Conservation (phyloP, 2,888 invertebrate genomes). For the Atethmia centrago region DNA sequence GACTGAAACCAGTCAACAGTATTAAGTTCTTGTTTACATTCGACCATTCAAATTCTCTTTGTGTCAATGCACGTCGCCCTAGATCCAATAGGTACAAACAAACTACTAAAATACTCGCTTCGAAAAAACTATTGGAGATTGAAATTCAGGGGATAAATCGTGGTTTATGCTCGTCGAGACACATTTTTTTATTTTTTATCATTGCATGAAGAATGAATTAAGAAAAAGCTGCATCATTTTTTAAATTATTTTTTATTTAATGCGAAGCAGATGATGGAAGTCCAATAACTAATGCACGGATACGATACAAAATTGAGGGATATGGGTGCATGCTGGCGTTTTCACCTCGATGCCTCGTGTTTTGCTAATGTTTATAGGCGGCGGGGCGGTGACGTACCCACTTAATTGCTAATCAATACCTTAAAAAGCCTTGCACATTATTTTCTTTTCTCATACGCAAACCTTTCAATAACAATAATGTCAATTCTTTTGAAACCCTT, state of each 20-base stretch:
- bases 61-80: conserved; percentile 4
- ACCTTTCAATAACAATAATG: no score
- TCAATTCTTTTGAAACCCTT: no score
- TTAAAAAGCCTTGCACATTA: no score
- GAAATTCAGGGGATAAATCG: background rate
- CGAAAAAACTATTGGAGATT: background rate
- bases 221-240: background rate
- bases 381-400: no score
- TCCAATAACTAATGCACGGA: no score
- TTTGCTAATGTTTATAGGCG: background rate
- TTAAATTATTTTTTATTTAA: background rate
- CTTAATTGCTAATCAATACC: no score
- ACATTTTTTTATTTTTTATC: background rate
- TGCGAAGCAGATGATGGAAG: background rate
- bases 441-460: no score
- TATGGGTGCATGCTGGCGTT: background rate
- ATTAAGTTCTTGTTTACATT: conserved; percentile 43
- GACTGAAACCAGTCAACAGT: conserved; percentile 34
- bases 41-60: conserved; percentile 46
- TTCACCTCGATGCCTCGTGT: background rate
- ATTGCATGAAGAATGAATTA: background rate
- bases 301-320: background rate
- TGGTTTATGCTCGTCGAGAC: background rate
- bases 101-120: background rate
- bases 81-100: background rate